Evolutionary conservation across 92 coral and sea anemone species (phyloP).

Genomic region (Bergia sp.): DNA sequence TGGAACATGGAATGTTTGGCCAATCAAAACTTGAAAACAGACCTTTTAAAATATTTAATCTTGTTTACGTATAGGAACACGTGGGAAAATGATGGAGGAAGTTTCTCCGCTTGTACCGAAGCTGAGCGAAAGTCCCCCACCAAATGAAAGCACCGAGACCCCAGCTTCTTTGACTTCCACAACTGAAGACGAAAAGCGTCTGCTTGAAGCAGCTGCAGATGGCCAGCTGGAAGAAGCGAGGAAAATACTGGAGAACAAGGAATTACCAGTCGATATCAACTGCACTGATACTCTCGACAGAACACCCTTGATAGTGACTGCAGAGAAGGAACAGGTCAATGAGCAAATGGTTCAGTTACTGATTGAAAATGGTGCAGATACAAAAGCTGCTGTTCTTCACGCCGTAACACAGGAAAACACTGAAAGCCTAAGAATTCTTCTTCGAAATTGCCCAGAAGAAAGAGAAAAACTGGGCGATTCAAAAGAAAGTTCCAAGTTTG

Average conservation of each 20-base stretch:
- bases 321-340: neutral
- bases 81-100: too few species aligned
- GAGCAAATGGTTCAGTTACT: slow-evolving; percentile 16
- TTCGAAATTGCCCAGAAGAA: neutral
- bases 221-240: neutral
- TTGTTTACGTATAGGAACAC: too few species aligned
- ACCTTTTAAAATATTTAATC: too few species aligned
- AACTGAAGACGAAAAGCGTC: neutral
- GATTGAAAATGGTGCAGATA: slow-evolving; percentile 40
- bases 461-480: neutral
- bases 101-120: too few species aligned
- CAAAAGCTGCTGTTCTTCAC: slow-evolving; percentile 34
- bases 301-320: slow-evolving; percentile 38
- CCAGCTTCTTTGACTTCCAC: too few species aligned
- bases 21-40: too few species aligned
- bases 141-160: too few species aligned
- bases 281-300: slow-evolving; percentile 34
- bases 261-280: neutral
- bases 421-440: slow-evolving; percentile 17
- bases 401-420: slow-evolving; percentile 19
- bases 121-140: too few species aligned
- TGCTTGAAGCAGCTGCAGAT: neutral
- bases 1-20: too few species aligned
- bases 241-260: neutral
- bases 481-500: too few species aligned